Evolutionary conservation across 2,888 invertebrate species (phyloP).

Genomic region (Polydrusus cervinus): DNA sequence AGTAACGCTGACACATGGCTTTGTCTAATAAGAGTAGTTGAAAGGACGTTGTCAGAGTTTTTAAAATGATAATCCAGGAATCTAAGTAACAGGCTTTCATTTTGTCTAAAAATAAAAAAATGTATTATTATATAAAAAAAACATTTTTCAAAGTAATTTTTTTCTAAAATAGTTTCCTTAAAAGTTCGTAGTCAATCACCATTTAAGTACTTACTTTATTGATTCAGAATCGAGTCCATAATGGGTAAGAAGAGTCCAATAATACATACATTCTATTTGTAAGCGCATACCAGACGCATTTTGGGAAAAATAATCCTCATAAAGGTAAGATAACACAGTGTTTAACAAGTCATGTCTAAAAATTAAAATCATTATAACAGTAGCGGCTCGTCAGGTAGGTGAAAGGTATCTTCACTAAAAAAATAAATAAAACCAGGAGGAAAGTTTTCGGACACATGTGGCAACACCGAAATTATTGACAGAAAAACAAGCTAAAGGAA

Average conservation of each 20-base stretch:
- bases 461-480: no score
- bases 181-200: not conserved
- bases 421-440: no score
- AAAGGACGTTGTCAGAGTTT: slow-evolving; percentile 73
- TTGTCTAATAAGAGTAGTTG: slow-evolving; percentile 73
- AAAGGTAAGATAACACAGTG: slow-evolving; percentile 74
- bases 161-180: no score
- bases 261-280: slow-evolving; percentile 78
- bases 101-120: slow-evolving; percentile 33
- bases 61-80: slow-evolving; percentile 76
- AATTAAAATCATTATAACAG: no score
- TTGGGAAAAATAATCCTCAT: slow-evolving; percentile 72
- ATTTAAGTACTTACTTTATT: slow-evolving; percentile 65
- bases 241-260: slow-evolving; percentile 74
- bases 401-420: no score
- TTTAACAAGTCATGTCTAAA: slow-evolving; percentile 73
- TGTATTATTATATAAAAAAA: not conserved
- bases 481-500: no score
- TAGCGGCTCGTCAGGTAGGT: no score
- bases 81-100: slow-evolving; percentile 69
- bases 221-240: slow-evolving; percentile 73
- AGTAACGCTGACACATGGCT: slow-evolving; percentile 74
- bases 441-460: no score
- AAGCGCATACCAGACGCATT: slow-evolving; percentile 74
- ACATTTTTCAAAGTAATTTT: no score